Base-by-base conservation (phyloP, 2,888 invertebrate species). In the Spodoptera exigua region DNA sequence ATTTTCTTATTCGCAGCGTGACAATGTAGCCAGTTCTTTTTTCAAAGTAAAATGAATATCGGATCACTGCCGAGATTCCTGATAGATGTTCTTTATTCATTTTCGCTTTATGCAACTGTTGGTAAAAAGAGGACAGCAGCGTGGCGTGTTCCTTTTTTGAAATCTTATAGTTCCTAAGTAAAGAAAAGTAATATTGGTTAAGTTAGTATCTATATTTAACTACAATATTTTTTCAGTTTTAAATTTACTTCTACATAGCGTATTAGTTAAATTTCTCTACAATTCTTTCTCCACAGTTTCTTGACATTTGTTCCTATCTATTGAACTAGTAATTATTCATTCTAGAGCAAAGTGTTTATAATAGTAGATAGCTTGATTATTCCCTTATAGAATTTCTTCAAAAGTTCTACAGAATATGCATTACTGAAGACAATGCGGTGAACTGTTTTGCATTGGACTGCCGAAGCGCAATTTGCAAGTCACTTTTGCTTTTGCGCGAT, bases 391-490 rank as follows among this genome's bases (percentile, higher is more conserved):
- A 76, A 52, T 66, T 56, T 37, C 32, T 54, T 52, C 71, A 70
- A 69, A 70, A 66, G 71, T 73, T 80, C 64, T 65, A 51, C 67
- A 65, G 61, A 76, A 73, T 68, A 70, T 82, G 73, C 82, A 81
- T 76, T 69, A 68, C 36, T 68, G 63, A 73, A 73, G 71, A 70
- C 75, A 74, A 63, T 75, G 80, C 52, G 82, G 82, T 45, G 70
- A 79, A 81, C 70, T 80, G 78, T 76, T 74, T 79, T 74, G 75
- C 75, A 70, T 76, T 62, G 65, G 66, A 61, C 66, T 70, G 72
- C 72, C 73, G 74, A 70, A 66, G 70, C 63, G 56, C 66, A 62
- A 69, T 79, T 81, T 79, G 79, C 77, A 69, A 76, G 68, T 64
- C 67, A 61, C 67, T 72, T 70, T 67, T 74, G 54, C 60, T 72